Evolutionary conservation across 2,797 vertebrate species (phyloP).

Genomic region (Chlorospingus flavigularis): DNA sequence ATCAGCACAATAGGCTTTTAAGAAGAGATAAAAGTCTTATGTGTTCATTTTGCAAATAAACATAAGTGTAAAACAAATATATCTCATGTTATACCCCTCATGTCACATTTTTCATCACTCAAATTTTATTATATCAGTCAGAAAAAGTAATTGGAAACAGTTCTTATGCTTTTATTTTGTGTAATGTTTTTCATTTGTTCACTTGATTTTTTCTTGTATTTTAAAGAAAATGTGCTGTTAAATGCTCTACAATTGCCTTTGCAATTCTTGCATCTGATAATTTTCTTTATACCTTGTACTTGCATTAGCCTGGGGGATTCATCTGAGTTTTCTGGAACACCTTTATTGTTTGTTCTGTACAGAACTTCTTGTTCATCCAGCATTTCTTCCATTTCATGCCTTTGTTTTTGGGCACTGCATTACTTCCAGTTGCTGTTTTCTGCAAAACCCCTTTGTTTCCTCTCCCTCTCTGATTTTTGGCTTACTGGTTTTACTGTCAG

Average conservation of each 20-base stretch:
- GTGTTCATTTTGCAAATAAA: background rate
- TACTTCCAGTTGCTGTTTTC: background rate
- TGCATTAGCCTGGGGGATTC: background rate
- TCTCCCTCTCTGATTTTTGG: background rate
- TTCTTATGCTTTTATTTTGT: background rate
- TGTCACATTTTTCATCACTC: background rate
- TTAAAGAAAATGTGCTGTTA: background rate
- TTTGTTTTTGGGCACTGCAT: background rate
- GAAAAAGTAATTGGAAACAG: background rate
- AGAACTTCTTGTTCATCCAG: background rate
- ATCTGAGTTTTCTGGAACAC: background rate
- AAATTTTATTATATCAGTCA: background rate
- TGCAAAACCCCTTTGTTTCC: background rate
- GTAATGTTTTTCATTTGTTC: background rate
- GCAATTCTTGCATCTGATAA: background rate
- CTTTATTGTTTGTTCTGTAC: background rate
- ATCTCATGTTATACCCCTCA: fast-evolving
- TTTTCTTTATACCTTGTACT: background rate
- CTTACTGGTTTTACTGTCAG: background rate
- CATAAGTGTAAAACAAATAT: background rate
- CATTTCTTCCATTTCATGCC: background rate
- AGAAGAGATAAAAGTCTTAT: background rate
- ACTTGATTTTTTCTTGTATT: background rate
- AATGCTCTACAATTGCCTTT: background rate
- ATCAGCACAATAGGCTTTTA: background rate